These are phyloP conservation scores for Prunella himalayana DNA, from an alignment of 2,113 vertebrate species.

Conservation along the genomic window DNA sequence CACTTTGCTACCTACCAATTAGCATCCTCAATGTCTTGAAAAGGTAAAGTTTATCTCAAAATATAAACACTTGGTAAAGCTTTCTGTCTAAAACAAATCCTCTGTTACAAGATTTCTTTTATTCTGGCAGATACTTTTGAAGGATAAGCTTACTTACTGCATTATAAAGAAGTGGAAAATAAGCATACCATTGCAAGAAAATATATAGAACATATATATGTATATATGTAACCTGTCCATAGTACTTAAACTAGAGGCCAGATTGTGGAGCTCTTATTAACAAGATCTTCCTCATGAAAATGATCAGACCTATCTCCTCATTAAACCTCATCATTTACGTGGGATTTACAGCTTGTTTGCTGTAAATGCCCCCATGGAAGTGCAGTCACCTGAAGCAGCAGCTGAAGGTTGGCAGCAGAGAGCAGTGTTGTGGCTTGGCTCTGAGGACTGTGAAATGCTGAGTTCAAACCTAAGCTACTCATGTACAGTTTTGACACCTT, in stretches of 20 bases:
- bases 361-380: background rate
- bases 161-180: background rate
- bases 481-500: background rate
- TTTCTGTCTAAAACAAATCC: background rate
- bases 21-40: slow-evolving; percentile 96
- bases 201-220: background rate
- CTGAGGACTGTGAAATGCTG: background rate
- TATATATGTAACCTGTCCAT: background rate
- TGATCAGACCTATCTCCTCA: background rate
- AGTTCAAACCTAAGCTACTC: background rate
- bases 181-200: background rate
- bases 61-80: background rate
- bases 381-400: background rate
- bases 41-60: slow-evolving; percentile 77
- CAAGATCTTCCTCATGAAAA: background rate
- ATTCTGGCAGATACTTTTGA: background rate
- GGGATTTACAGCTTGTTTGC: background rate
- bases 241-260: background rate
- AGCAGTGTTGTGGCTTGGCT: background rate
- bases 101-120: background rate
- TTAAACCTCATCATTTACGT: background rate
- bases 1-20: slow-evolving; percentile 94
- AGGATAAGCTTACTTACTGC: background rate
- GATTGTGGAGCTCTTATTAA: background rate
- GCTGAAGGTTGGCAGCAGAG: background rate